These are phyloP conservation scores for Girardinus metallicus DNA, from an alignment of 2,797 vertebrate species.

Conservation along the genomic window DNA sequence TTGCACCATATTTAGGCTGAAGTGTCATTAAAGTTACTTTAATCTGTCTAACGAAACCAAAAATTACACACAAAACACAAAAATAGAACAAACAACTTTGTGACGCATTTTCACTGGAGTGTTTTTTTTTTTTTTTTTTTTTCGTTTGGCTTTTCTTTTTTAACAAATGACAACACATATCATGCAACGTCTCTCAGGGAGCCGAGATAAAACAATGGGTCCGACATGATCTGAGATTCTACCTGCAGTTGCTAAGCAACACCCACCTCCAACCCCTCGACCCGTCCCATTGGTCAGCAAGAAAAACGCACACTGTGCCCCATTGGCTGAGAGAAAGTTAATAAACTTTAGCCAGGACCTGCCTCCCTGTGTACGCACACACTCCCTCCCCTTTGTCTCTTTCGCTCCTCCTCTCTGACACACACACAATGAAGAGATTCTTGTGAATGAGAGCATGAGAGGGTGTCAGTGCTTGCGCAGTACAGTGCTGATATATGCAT, in stretches of 20 bases:
- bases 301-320: slow-evolving; percentile 77
- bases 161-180: slow-evolving; percentile 77
- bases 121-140: slow-evolving; percentile 31
- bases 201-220: slow-evolving; percentile 84
- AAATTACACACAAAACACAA: slow-evolving; percentile 28
- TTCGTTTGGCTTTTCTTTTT: slow-evolving; percentile 21
- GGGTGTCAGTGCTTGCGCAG: slow-evolving; percentile 78
- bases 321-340: slow-evolving; percentile 85
- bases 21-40: slow-evolving; percentile 52
- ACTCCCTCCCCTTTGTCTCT: slow-evolving; percentile 28
- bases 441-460: slow-evolving; percentile 84
- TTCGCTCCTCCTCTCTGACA: slow-evolving; percentile 17
- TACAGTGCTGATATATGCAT: slow-evolving; percentile 81
- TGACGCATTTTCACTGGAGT: slow-evolving; percentile 71
- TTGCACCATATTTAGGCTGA: slow-evolving; percentile 31
- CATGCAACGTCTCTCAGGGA: slow-evolving; percentile 79
- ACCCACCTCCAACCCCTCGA: slow-evolving; percentile 84
- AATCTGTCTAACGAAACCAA: slow-evolving; percentile 46
- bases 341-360: slow-evolving; percentile 85
- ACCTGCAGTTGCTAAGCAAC: slow-evolving; percentile 91
- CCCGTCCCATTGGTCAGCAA: slow-evolving; percentile 80
- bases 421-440: slow-evolving; percentile 79
- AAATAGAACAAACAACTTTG: slow-evolving; percentile 76
- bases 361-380: slow-evolving; percentile 70
- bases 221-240: slow-evolving; percentile 85